phyloP scores from a whole-genome alignment of 2,888 invertebrate species.

The Odontomyia ornata region DNA sequence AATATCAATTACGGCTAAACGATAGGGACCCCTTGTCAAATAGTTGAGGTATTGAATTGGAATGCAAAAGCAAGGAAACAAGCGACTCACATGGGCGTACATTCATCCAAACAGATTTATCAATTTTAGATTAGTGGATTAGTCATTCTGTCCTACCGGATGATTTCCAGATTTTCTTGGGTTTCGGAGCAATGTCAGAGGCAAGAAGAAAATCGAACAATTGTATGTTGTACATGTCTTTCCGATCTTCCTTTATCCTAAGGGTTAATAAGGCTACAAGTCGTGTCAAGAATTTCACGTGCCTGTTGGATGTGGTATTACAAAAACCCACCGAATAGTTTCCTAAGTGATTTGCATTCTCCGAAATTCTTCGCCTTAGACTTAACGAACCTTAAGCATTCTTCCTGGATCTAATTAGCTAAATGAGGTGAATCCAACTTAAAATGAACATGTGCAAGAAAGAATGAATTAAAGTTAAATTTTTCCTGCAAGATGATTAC shows the following conservation, averaged over 20 bases:
- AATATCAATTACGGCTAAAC: conserved; percentile 13
- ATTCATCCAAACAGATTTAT: neutral
- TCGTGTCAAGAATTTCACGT: conserved; percentile 16
- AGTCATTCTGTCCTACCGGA: neutral
- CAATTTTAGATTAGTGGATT: conserved; percentile 2
- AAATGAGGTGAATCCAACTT: conserved; percentile 26
- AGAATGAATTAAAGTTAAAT: neutral
- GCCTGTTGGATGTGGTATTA: neutral
- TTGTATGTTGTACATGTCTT: neutral
- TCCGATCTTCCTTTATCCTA: neutral
- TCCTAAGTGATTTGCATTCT: conserved; percentile 36
- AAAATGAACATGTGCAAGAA: conserved; percentile 28
- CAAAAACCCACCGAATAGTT: conserved; percentile 13
- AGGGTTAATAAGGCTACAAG: conserved; percentile 18
- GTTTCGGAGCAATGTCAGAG: neutral
- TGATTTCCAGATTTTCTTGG: conserved; percentile 11
- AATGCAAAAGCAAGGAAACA: neutral
- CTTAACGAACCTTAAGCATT: conserved; percentile 34
- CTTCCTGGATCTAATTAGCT: conserved; percentile 32
- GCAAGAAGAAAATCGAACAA: conserved; percentile 10
- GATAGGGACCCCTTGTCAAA: neutral
- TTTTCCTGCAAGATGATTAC: too few relatives aligned
- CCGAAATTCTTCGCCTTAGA: conserved; percentile 2
- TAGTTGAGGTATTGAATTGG: conserved; percentile 2
- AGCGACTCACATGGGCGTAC: neutral